Evolutionary conservation across 2,797 vertebrate genomes (phyloP), one percentile per base, ranked within the genome.

Genomic region (Mallotus villosus): DNA sequence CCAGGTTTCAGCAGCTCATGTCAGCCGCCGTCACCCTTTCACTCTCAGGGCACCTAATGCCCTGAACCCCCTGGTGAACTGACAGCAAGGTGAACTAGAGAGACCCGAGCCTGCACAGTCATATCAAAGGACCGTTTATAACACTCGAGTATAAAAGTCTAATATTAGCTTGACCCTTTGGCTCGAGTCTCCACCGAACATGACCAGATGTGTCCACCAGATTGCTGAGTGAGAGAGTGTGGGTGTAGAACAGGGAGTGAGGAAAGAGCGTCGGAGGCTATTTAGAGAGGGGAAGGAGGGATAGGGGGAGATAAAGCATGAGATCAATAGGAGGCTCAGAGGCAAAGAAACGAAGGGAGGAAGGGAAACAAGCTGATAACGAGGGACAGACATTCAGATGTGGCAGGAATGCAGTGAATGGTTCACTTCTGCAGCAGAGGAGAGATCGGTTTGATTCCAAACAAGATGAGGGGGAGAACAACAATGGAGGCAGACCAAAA

Each of bases 401-500:
- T n/a, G 29, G 11, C n/a, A 17, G 27, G 12, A 51, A 25, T 1
- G 46, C 3, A 17, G 16, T 24, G 53, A 63, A 65, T 14, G 25
- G 55, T 21, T 21, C 5, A 60, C 58, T 59, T 58, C 17, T 3
- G 53, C 17, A 65, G 63, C 37, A 63, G 74, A 75, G 74, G 4
- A 65, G 22, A 76, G 59, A 68, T 75, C 46, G 70, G 81, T 81
- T 77, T 76, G 79, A 84, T 84, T 79, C 37, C 34, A 84, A 88
- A 86, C 72, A 73, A 82, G 72, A 80, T 74, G 73, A 41, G 62
- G 58, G 68, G 77, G 69, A 37, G 57, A 80, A 79, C 68, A 81
- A 89, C 86, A 91, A 89, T 80, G 72, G 70, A 68, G 64, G 51
- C 65, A 2, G 77, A 91, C 88, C 91, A 92, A 91, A 85, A 82